phyloP scores from a whole-genome alignment of 2,113 vertebrate genomes.

The Pachypanchax playfairii region DNA sequence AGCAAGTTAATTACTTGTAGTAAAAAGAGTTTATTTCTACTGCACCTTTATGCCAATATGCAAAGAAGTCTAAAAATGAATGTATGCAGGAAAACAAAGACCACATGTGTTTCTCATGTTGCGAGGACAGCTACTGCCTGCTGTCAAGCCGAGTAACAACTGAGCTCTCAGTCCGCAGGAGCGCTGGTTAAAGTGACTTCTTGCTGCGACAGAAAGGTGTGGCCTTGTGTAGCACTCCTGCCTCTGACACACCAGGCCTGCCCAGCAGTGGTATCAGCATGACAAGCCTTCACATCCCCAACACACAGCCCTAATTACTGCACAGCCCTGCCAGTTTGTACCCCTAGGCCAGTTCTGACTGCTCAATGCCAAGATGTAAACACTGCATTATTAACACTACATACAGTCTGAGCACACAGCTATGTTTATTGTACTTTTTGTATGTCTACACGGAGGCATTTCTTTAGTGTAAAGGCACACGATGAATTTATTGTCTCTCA shows the following conservation, averaged over 20 bases:
- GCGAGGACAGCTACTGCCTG: slow-evolving; percentile 1
- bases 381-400: slow-evolving; percentile 73
- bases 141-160: background rate
- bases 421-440: slow-evolving; percentile 43
- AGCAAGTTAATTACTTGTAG: background rate
- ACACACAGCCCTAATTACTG: slow-evolving; percentile 67
- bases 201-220: slow-evolving; percentile 32
- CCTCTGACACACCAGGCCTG: slow-evolving; percentile 19
- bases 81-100: background rate
- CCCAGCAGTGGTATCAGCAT: slow-evolving; percentile 52
- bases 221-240: slow-evolving; percentile 26
- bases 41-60: background rate
- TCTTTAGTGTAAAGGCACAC: slow-evolving; percentile 37
- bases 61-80: background rate
- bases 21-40: background rate
- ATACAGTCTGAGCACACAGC: slow-evolving; percentile 52
- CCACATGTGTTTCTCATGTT: background rate
- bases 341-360: slow-evolving; percentile 62
- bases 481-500: slow-evolving; percentile 61
- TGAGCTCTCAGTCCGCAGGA: slow-evolving; percentile 1
- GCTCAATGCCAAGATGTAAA: slow-evolving; percentile 68
- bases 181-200: slow-evolving; percentile 13
- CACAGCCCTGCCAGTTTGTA: slow-evolving; percentile 54
- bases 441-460: slow-evolving; percentile 51
- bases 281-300: slow-evolving; percentile 54